A percentile compares a stretch with the other conserved stretches of the same genome.
These are phyloP conservation scores for Galaxea fascicularis DNA, from an alignment of 92 coral and sea anemone species.

Conservation along the genomic window DNA sequence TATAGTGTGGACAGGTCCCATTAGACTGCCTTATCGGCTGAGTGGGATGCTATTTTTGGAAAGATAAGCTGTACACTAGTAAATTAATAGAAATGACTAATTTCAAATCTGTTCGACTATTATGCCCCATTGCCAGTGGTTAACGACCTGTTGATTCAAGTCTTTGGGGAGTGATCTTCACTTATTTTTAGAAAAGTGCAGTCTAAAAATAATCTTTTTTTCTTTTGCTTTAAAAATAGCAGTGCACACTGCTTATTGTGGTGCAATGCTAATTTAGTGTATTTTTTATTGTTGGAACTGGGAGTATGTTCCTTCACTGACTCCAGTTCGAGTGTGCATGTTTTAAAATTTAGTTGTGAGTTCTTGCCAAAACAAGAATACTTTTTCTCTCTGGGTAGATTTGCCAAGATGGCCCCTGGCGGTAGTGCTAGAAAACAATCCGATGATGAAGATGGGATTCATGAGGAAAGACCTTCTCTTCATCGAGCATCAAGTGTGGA, in stretches of 20 bases:
- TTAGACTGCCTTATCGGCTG: background rate
- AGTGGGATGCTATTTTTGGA: constrained; percentile 37
- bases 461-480: constrained; percentile 61
- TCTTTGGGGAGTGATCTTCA: background rate
- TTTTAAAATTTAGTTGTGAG: too few species aligned
- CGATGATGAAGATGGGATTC: constrained; percentile 24
- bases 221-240: background rate
- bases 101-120: background rate
- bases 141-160: background rate
- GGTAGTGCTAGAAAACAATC: background rate
- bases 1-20: background rate
- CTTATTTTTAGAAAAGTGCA: constrained; percentile 10
- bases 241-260: background rate
- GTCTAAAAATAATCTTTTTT: background rate
- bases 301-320: too few species aligned
- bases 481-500: constrained; percentile 82
- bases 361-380: too few species aligned
- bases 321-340: too few species aligned
- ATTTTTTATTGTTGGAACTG: too few species aligned
- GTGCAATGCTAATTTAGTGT: too few species aligned
- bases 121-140: background rate
- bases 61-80: background rate
- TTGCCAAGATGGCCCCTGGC: constrained; percentile 43
- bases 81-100: background rate
- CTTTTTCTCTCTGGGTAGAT: constrained; percentile 9